Evolutionary conservation across 35 echinoderm and acorn worm genomes (phyloP).

Genomic region (Heliocidaris erythrogramma): DNA sequence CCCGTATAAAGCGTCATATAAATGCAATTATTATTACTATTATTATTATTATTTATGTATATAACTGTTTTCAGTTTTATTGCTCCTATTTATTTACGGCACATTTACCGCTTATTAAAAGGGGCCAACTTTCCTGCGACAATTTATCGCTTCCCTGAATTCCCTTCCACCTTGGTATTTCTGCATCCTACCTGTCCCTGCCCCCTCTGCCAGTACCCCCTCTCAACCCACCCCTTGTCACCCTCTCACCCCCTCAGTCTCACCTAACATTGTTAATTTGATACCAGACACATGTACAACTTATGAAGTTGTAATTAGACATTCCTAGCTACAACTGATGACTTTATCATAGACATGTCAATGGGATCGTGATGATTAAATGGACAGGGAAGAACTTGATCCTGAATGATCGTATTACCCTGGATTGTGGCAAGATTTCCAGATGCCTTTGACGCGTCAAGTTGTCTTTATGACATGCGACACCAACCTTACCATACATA

Average conservation of each 20-base stretch:
- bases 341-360: background rate
- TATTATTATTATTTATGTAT: too few relatives aligned
- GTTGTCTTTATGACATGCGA: background rate
- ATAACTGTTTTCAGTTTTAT: too few relatives aligned
- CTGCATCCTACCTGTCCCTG: too few relatives aligned
- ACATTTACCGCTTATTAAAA: too few relatives aligned
- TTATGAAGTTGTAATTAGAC: background rate
- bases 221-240: background rate
- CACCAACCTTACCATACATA: background rate
- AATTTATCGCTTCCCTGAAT: too few relatives aligned
- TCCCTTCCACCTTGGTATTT: too few relatives aligned
- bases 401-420: background rate
- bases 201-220: background rate
- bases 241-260: background rate
- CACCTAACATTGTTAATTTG: background rate
- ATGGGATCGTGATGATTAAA: background rate
- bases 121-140: too few relatives aligned
- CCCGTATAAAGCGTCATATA: too few relatives aligned
- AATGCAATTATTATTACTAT: too few relatives aligned
- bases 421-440: background rate
- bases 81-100: too few relatives aligned
- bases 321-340: background rate
- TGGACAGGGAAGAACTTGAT: background rate
- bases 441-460: background rate
- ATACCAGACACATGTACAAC: background rate